Evolutionary conservation across 2,888 invertebrate genomes (phyloP), one percentile per base, ranked within the genome.

Genomic region (Anarsia innoxiella): DNA sequence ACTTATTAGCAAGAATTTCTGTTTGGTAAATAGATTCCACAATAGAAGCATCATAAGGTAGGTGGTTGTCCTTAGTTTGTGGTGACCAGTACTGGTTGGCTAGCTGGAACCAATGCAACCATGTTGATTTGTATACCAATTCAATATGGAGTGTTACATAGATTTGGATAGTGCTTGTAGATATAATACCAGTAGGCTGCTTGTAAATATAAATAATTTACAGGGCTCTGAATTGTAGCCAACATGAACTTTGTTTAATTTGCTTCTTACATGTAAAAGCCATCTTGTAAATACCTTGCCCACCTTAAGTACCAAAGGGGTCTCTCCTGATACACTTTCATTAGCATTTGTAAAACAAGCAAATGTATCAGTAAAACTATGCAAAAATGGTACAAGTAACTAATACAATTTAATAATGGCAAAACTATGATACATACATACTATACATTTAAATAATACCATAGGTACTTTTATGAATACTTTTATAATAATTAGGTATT

Each of bases 81-180:
- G 96, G 95, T 0, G 96, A 93, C 98, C 98, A 98, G 68, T 95
- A 96, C 64, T 94, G 91, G 44, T 92, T 91, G 1, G 97, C 95
- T 15, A 97, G 87, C 96, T 97, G 80, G 37, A 55, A 62, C 59
- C 34, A 59, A 58, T 51, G 53, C 51, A 67, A 77, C 80, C 80
- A 82, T 70, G 63, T 70, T 66, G 74, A 72, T 69, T 76, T 72
- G 26, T 45, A 41, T 39, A 31, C 29, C 37, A 78, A 78, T 69
- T 84, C 79, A 74, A 68, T 77, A 69, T 59, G 75, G 75, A 66
- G 43, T 62, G 74, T 71, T 68, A 58, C 57, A 74, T 75, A 77
- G 84, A 83, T 83, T 84, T 76, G 16, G 40, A 45, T 30, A 40
- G 33, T 44, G 41, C 28, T 31, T 34, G 37, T 37, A 42, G 37